Evolutionary conservation across 2,797 vertebrate genomes (phyloP).

Genomic region (Cynopterus sphinx): DNA sequence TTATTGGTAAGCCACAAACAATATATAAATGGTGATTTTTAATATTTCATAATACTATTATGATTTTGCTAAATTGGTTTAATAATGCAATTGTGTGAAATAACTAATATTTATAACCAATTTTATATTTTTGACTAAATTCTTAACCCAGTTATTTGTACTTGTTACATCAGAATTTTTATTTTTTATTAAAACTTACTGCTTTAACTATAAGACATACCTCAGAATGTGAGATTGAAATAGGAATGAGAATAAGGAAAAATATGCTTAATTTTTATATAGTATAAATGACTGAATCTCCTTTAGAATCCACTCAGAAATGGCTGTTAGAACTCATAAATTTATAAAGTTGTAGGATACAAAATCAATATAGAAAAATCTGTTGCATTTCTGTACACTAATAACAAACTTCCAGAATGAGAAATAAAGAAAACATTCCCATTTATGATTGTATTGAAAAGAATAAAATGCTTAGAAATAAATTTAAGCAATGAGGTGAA

Average conservation of each 20-base stretch:
- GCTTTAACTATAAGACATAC: not conserved
- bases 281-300: not conserved
- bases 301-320: not conserved
- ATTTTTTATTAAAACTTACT: conserved; percentile 25
- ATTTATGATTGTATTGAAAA: not conserved
- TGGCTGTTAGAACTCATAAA: not conserved
- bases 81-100: not conserved
- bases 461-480: not conserved
- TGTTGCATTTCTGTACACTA: not conserved
- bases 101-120: not conserved
- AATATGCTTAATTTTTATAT: not conserved
- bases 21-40: not conserved
- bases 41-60: not conserved
- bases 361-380: not conserved
- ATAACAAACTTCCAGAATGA: not conserved
- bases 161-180: not conserved
- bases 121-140: not conserved
- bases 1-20: not conserved
- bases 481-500: not conserved
- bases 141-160: not conserved
- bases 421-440: not conserved
- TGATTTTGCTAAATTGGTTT: not conserved
- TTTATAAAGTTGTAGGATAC: not conserved
- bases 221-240: conserved; percentile 19
- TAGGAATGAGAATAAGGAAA: not conserved